Conservation (phyloP, 2,113 vertebrate genomes). For the Scomber colias region DNA sequence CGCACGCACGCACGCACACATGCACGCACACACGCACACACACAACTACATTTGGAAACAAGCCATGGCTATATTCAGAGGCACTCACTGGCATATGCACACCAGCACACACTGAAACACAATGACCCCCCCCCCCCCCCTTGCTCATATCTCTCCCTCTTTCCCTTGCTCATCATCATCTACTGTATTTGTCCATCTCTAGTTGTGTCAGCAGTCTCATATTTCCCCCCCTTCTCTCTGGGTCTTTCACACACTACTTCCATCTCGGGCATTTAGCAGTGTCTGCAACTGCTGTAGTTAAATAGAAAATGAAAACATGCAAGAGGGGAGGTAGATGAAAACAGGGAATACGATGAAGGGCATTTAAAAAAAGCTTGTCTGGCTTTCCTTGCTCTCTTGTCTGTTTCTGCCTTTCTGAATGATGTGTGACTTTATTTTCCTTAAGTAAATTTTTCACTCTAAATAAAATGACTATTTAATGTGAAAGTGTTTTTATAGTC, state of each 20-base stretch:
- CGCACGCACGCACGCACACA: too few species aligned
- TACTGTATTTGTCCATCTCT: constrained; percentile 25
- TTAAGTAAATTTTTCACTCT: not conserved
- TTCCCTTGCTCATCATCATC: constrained; percentile 36
- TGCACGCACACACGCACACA: not conserved
- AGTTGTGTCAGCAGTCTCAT: constrained; percentile 18
- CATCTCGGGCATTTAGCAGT: constrained; percentile 7
- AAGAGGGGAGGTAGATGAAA: not conserved
- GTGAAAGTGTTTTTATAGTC: not conserved
- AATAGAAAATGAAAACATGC: constrained; percentile 20
- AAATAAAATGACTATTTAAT: not conserved
- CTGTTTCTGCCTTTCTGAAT: not conserved
- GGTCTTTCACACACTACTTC: not conserved
- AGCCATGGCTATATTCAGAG: not conserved
- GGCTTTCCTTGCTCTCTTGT: too few species aligned
- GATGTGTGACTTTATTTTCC: not conserved
- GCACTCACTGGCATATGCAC: not conserved
- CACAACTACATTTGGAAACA: not conserved
- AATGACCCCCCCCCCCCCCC: constrained; percentile 10
- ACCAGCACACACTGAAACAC: constrained; percentile 1
- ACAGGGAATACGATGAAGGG: not conserved
- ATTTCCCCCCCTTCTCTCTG: not conserved
- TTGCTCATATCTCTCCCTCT: not conserved
- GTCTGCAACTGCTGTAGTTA: constrained; percentile 12
- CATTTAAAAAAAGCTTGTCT: not conserved